A percentile compares a stretch with the other conserved stretches of the same genome.
These are phyloP conservation scores for Tetragnatha montana DNA, from an alignment of 2,888 invertebrate species.

Conservation along the genomic window DNA sequence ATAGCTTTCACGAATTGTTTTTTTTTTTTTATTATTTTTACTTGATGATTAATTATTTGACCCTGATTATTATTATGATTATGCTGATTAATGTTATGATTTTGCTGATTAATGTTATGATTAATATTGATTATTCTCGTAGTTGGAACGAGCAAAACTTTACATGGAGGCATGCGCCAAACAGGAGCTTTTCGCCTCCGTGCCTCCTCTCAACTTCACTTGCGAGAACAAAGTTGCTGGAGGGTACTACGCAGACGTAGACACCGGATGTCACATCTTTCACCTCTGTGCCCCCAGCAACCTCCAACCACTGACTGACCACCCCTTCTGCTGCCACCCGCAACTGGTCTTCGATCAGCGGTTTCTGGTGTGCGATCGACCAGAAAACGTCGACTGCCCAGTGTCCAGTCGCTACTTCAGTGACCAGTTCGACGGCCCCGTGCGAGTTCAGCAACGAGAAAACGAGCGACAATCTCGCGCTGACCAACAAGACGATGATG, in stretches of 20 bases:
- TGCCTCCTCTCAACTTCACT: slow-evolving; percentile 63
- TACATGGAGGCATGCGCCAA: slow-evolving; percentile 69
- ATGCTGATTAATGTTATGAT: too few relatives aligned
- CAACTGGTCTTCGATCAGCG: slow-evolving; percentile 68
- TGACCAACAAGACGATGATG: slow-evolving; percentile 8
- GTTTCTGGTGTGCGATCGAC: slow-evolving; percentile 68
- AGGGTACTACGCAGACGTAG: slow-evolving; percentile 68
- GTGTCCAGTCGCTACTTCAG: slow-evolving; percentile 60
- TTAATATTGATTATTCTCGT: background rate
- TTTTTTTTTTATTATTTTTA: too few relatives aligned
- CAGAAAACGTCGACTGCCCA: slow-evolving; percentile 68
- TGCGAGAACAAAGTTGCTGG: slow-evolving; percentile 65
- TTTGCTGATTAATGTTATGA: too few relatives aligned
- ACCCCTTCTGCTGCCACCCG: slow-evolving; percentile 68
- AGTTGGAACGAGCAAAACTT: slow-evolving; percentile 61
- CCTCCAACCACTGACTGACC: slow-evolving; percentile 59
- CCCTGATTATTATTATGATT: too few relatives aligned
- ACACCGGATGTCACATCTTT: slow-evolving; percentile 67
- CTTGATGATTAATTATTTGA: too few relatives aligned
- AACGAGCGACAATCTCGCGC: slow-evolving; percentile 44
- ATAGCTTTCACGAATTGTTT: too few relatives aligned
- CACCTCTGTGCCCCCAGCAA: slow-evolving; percentile 68
- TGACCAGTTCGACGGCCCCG: slow-evolving; percentile 67
- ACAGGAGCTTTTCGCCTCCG: slow-evolving; percentile 67
- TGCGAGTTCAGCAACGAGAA: slow-evolving; percentile 57